Evolutionary conservation across 2,113 vertebrate species (phyloP).

Genomic region (Neodon shergylaensis): DNA sequence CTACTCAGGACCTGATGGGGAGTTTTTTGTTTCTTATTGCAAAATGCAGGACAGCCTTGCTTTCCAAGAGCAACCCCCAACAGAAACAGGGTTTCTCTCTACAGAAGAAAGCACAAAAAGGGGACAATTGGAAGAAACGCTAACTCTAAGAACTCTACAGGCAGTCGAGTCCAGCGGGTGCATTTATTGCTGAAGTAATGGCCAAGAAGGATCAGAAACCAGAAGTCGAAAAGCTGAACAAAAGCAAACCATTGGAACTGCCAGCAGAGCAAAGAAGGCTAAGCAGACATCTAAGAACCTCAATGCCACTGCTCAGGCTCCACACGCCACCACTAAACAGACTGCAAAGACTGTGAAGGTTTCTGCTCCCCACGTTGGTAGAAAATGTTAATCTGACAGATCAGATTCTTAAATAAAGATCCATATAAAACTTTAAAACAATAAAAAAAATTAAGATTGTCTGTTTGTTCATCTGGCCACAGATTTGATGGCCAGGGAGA

Average conservation of each 20-base stretch:
- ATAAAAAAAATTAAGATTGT: neutral
- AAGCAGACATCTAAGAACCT: neutral
- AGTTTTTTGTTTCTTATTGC: neutral
- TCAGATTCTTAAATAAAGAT: neutral
- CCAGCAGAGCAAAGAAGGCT: neutral
- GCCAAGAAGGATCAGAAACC: neutral
- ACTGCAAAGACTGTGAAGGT: neutral
- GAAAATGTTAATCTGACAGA: neutral
- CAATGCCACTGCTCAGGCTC: neutral
- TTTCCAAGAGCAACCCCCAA: neutral
- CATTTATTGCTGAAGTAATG: neutral
- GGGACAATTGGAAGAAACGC: neutral
- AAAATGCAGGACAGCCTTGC: neutral
- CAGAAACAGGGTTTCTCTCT: neutral
- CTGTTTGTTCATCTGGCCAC: neutral
- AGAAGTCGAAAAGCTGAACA: neutral
- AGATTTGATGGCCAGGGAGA: neutral
- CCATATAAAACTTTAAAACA: neutral
- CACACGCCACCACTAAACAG: too few relatives aligned
- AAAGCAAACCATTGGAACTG: neutral
- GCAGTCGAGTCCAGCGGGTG: too few relatives aligned
- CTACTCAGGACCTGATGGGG: neutral
- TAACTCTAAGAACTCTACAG: neutral
- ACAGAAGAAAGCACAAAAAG: neutral
- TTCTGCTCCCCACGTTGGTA: neutral